Conservation (phyloP, 1,140 invertebrate species). For the Papilio helenus region DNA sequence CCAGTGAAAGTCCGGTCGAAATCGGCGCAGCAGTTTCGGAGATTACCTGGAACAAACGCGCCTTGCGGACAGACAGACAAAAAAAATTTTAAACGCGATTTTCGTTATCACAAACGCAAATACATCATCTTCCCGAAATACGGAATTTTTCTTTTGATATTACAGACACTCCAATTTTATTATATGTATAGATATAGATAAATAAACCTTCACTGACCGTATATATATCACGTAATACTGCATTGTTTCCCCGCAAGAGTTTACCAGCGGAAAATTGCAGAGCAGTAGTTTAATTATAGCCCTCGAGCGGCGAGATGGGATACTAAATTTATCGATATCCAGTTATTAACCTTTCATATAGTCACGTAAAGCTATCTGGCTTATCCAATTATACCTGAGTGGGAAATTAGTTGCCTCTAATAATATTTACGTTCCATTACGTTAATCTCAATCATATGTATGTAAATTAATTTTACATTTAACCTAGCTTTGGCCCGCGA, state of each 20-base stretch:
- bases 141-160: too few relatives aligned
- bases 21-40: too few relatives aligned
- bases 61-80: too few relatives aligned
- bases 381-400: slow-evolving; percentile 15
- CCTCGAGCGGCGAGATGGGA: slow-evolving; percentile 11
- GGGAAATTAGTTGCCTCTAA: neutral
- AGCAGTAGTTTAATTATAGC: slow-evolving; percentile 13
- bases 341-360: neutral
- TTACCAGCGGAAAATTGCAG: neutral
- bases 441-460: neutral
- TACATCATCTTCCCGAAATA: too few relatives aligned
- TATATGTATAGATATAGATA: too few relatives aligned
- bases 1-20: too few relatives aligned
- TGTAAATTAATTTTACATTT: neutral
- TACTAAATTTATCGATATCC: slow-evolving; percentile 21
- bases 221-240: neutral
- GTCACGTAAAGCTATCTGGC: neutral
- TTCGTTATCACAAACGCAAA: too few relatives aligned
- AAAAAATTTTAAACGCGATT: too few relatives aligned
- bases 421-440: neutral
- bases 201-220: neutral
- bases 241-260: neutral
- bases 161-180: too few relatives aligned
- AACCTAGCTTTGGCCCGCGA: neutral
- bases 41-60: too few relatives aligned